Evolutionary conservation across 1,140 invertebrate genomes (phyloP), one percentile per base, ranked within the genome.

Genomic region (Colletes gigas): DNA sequence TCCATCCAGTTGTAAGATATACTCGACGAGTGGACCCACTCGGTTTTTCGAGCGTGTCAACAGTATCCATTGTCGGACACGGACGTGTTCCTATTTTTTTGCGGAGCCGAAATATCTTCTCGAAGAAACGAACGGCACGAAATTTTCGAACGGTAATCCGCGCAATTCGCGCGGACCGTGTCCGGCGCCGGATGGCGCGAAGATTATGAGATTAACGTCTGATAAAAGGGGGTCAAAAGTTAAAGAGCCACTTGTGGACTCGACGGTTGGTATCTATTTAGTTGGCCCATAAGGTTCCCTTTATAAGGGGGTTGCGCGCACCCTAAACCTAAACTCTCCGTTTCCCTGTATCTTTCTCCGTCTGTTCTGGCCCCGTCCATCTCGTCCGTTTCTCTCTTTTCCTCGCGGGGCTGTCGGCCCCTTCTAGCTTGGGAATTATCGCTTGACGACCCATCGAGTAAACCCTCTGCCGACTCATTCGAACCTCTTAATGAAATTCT

Each of bases 401-500:
- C 73, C 83, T 67, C 79, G 81, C 78, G 78, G 81, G 78, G 75
- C 50, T 76, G 76, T 55, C 84, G 68, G 78, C 86, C 91, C 89
- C 90, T 89, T 90, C 85, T 90, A 90, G 89, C 90, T 91, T 90
- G 91, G 92, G 92, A 93, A 93, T 93, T 93, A 94, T 93, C 93
- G 92, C 92, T 93, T 93, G 93, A 93, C 93, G 93, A 93, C 90
- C 92, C 92, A 94, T 93, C 93, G 93, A 93, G 88, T 92, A 93
- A 93, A 92, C 91, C 91, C 92, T 92, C 92, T 89, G 90, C 87
- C 90, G 90, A 93, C 91, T 93, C 93, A 93, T 94, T 94, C 92
- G 92, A 93, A 93, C 92, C 93, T 93, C 93, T 94, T 94, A 94
- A 94, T 94, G 93, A 94, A 94, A 94, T 94, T 93, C 93, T 93